A percentile compares a stretch with the other conserved stretches of the same genome.
Conservation (phyloP, 2,797 vertebrate genomes). For the Karalla daura region DNA sequence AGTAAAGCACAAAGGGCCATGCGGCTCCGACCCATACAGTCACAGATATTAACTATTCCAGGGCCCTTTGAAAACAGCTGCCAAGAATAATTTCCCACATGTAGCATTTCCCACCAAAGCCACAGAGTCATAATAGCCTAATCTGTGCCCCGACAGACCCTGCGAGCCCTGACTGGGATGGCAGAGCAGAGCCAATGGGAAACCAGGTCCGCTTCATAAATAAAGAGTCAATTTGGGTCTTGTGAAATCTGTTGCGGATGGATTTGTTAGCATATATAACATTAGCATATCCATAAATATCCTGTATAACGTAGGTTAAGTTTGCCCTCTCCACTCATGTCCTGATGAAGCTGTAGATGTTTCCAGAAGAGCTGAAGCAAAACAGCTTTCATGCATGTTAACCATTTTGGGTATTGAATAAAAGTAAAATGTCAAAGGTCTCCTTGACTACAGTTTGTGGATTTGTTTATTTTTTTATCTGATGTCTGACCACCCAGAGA, state of each 20-base stretch:
- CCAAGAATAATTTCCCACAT: constrained; percentile 89
- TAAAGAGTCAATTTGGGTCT: constrained; percentile 15
- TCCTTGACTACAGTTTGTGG: background rate
- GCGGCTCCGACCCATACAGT: constrained; percentile 70
- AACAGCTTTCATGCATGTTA: background rate
- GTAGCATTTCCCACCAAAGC: constrained; percentile 83
- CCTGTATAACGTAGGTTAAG: background rate
- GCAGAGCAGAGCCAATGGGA: constrained; percentile 48
- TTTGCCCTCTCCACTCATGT: background rate
- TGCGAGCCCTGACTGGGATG: constrained; percentile 34
- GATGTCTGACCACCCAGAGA: constrained; percentile 11
- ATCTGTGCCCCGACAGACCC: constrained; percentile 52
- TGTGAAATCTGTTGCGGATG: constrained; percentile 5
- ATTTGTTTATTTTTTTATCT: constrained; percentile 11
- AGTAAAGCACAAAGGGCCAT: constrained; percentile 73
- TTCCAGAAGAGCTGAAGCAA: background rate
- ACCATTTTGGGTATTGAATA: background rate
- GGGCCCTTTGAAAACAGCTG: constrained; percentile 76
- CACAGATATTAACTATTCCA: constrained; percentile 81
- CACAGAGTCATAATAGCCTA: constrained; percentile 69
- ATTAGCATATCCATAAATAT: background rate
- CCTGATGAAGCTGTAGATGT: background rate
- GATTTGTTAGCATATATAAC: constrained; percentile 3
- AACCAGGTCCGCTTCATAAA: constrained; percentile 36
- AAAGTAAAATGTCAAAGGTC: background rate